phyloP scores from a whole-genome alignment of 2,113 vertebrate species.

The Formicarius rufipectus region DNA sequence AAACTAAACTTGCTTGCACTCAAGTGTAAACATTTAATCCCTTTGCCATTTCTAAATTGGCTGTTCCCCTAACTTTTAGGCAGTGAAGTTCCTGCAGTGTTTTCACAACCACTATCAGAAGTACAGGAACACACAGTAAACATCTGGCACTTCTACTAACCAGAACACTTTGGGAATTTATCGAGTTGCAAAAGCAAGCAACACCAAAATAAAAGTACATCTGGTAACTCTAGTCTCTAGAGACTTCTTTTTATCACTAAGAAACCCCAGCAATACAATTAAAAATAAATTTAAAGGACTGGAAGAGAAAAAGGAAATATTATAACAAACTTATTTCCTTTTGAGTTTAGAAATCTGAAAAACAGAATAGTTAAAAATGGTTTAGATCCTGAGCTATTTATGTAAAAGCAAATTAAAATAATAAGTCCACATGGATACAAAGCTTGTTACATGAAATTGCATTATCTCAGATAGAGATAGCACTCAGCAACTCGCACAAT shows the following conservation, averaged over 20 bases:
- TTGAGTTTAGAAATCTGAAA: background rate
- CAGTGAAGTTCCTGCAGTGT: background rate
- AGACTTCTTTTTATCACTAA: background rate
- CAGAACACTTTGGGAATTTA: constrained; percentile 25
- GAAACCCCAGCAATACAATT: background rate
- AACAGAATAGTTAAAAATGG: background rate
- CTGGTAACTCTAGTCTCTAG: background rate
- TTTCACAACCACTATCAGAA: background rate
- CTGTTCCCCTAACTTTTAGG: background rate
- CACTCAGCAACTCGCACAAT: background rate
- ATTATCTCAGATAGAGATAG: background rate
- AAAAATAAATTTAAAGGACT: background rate
- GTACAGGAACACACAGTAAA: background rate
- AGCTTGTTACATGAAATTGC: background rate
- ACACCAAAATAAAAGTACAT: constrained; percentile 48
- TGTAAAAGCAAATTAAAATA: background rate
- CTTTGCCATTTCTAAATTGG: background rate
- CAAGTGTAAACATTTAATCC: background rate
- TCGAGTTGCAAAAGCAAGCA: constrained; percentile 21
- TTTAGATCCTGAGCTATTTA: background rate
- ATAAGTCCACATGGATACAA: background rate
- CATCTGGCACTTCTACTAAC: constrained; percentile 35
- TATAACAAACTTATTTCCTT: background rate
- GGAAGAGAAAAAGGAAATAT: background rate
- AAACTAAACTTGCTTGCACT: background rate